Conservation (phyloP, 2,888 invertebrate genomes). For the Dermolepida albohirtum region DNA sequence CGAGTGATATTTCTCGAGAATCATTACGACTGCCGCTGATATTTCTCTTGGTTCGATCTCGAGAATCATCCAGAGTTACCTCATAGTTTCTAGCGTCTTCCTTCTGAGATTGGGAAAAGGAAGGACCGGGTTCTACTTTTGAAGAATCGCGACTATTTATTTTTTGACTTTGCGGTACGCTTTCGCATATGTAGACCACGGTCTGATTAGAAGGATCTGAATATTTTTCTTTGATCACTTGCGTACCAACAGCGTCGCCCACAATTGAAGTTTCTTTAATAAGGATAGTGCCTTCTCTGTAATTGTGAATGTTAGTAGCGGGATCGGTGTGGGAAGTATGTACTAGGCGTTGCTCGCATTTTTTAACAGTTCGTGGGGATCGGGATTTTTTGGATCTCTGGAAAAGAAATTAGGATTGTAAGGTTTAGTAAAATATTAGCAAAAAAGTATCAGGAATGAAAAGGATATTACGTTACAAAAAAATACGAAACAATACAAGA, state of each 20-base stretch:
- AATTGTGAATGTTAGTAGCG: constrained; percentile 25
- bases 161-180: constrained; percentile 20
- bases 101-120: too few species aligned
- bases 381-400: constrained; percentile 36
- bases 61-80: constrained; percentile 24
- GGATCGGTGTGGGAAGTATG: constrained; percentile 36
- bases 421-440: background rate
- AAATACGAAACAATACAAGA: too few species aligned
- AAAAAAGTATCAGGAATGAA: background rate
- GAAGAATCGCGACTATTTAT: constrained; percentile 12
- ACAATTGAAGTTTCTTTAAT: constrained; percentile 38
- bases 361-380: constrained; percentile 41
- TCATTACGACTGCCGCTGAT: constrained; percentile 1
- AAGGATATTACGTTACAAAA: background rate
- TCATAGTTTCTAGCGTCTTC: constrained; percentile 28
- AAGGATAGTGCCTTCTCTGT: constrained; percentile 40
- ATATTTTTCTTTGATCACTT: constrained; percentile 41
- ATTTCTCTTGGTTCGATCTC: background rate
- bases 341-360: constrained; percentile 18
- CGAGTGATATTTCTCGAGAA: constrained; percentile 12
- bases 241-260: constrained; percentile 36
- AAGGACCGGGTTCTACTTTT: background rate
- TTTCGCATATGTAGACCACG: constrained; percentile 43
- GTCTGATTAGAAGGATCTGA: constrained; percentile 42
- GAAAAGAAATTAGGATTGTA: constrained; percentile 11